Conservation (phyloP, 2,797 vertebrate genomes). For the Macropodus opercularis region DNA sequence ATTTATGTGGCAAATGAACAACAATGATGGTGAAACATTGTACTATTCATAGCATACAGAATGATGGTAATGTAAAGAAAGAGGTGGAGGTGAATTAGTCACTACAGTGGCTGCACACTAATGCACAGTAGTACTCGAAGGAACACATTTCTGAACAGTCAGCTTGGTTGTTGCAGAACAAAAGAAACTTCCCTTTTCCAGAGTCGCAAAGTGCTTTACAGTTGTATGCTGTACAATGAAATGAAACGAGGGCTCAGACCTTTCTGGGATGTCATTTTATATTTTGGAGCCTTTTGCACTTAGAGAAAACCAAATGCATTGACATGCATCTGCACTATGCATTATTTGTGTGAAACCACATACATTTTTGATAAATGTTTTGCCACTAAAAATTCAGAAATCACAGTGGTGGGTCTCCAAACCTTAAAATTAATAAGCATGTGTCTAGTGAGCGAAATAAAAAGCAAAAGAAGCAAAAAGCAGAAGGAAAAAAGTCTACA, state of each 20-base stretch:
- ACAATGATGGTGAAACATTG: too few relatives aligned
- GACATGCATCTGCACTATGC: slow-evolving; percentile 13
- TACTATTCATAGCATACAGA: too few relatives aligned
- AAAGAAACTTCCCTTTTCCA: slow-evolving; percentile 26
- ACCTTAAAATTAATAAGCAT: slow-evolving; percentile 50
- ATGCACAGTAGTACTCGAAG: too few relatives aligned
- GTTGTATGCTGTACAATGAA: slow-evolving; percentile 12
- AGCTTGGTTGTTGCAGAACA: too few relatives aligned
- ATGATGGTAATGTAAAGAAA: too few relatives aligned
- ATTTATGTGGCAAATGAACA: too few relatives aligned
- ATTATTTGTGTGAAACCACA: slow-evolving; percentile 44
- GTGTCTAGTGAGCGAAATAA: neutral
- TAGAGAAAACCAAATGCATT: slow-evolving; percentile 16
- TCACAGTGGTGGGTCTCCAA: slow-evolving; percentile 47
- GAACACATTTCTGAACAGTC: too few relatives aligned
- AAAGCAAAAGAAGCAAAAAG: slow-evolving; percentile 2
- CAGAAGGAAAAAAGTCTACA: slow-evolving; percentile 61
- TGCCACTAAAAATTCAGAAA: slow-evolving; percentile 24
- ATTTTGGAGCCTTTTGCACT: slow-evolving; percentile 32
- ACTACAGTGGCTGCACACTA: too few relatives aligned
- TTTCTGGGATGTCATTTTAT: slow-evolving; percentile 27
- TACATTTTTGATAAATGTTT: slow-evolving; percentile 41
- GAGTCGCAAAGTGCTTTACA: slow-evolving; percentile 13
- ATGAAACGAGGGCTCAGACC: slow-evolving; percentile 8
- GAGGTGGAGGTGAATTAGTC: too few relatives aligned